Evolutionary conservation across 2,797 vertebrate genomes (phyloP).

Genomic region (Pogonophryne albipinna): DNA sequence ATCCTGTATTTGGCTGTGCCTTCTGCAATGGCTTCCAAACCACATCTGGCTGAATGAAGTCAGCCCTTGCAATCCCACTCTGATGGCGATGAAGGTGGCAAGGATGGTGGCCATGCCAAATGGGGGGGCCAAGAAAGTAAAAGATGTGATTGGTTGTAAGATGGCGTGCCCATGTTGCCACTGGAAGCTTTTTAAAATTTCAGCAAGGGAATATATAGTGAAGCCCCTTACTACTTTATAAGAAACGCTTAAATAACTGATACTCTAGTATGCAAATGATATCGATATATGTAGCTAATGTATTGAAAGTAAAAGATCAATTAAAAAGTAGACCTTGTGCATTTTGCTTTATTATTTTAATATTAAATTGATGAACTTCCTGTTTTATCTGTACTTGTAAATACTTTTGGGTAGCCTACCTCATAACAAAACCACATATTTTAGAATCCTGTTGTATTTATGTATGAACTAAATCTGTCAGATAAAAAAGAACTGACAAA

Average conservation of each 20-base stretch:
- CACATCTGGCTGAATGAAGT: constrained; percentile 29
- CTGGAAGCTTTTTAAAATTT: neutral
- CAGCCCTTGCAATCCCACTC: neutral
- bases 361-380: neutral
- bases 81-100: constrained; percentile 7
- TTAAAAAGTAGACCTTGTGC: too few relatives aligned
- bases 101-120: constrained; percentile 18
- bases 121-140: neutral
- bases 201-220: neutral
- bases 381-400: neutral
- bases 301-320: too few relatives aligned
- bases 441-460: neutral
- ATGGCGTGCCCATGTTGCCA: neutral
- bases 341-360: too few relatives aligned
- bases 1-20: constrained; percentile 17
- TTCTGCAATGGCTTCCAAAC: constrained; percentile 4
- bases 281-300: too few relatives aligned
- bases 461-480: neutral
- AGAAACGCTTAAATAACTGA: too few relatives aligned
- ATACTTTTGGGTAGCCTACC: too few relatives aligned
- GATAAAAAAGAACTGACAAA: neutral
- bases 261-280: too few relatives aligned
- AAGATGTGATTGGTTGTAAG: constrained; percentile 8
- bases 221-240: neutral
- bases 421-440: too few relatives aligned